phyloP scores from a whole-genome alignment of 2,797 vertebrate genomes.

The Chanos chanos region DNA sequence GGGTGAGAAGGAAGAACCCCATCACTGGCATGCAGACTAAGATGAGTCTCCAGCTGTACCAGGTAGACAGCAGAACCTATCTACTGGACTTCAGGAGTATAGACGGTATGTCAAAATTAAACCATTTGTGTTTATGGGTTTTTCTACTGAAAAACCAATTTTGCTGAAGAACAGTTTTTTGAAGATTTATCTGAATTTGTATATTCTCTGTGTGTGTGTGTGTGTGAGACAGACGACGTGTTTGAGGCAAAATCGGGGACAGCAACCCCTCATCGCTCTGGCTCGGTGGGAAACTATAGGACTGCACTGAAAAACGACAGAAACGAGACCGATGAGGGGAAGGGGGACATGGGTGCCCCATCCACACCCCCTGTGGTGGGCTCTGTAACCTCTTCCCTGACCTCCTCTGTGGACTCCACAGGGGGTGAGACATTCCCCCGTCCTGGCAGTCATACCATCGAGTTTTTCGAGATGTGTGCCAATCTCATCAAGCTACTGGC shows the following conservation, averaged over 20 bases:
- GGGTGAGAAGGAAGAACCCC: conserved; percentile 93
- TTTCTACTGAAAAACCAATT: neutral
- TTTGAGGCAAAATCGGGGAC: conserved; percentile 89
- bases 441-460: conserved; percentile 96
- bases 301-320: conserved; percentile 82
- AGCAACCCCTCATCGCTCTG: conserved; percentile 89
- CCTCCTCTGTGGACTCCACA: conserved; percentile 87
- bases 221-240: conserved; percentile 80
- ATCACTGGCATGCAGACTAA: conserved; percentile 92
- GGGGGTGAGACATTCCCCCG: conserved; percentile 78
- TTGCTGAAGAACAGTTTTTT: neutral
- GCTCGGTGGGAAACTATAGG: conserved; percentile 87
- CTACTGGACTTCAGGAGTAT: conserved; percentile 98
- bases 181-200: neutral
- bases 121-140: neutral
- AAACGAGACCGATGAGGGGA: conserved; percentile 74
- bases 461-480: conserved; percentile 99
- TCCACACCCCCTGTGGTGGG: conserved; percentile 66
- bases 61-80: conserved; percentile 97
- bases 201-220: neutral
- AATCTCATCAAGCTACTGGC: conserved; percentile 99
- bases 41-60: conserved; percentile 98
- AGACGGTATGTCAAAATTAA: conserved; percentile 76
- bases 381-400: conserved; percentile 88
- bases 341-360: conserved; percentile 56